A percentile compares a stretch with the other conserved stretches of the same genome.
These are phyloP conservation scores for Himalopsyche tibetana DNA, from an alignment of 2,888 invertebrate species.

Conservation along the genomic window DNA sequence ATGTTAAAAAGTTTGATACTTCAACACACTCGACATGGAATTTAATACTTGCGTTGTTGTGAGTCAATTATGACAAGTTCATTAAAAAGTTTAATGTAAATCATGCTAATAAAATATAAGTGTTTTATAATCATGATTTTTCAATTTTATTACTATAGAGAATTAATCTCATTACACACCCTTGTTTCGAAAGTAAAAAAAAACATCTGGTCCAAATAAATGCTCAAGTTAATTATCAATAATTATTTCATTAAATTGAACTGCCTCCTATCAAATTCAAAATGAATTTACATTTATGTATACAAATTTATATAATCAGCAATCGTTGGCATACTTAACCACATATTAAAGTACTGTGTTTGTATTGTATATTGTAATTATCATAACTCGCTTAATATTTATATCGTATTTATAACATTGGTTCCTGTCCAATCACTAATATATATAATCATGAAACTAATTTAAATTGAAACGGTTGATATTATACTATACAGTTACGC, in stretches of 20 bases:
- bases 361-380: not conserved
- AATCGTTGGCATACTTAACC: conserved; percentile 10
- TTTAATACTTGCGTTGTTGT: not conserved
- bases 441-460: not conserved
- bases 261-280: conserved; percentile 20
- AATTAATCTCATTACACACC: conserved; percentile 9
- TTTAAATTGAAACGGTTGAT: not conserved
- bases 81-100: conserved; percentile 16
- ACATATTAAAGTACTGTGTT: not conserved
- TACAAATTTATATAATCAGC: not conserved
- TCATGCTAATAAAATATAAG: conserved; percentile 6
- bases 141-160: not conserved
- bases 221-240: not conserved
- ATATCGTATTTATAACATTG: not conserved
- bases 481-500: not conserved
- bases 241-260: conserved; percentile 10
- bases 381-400: not conserved
- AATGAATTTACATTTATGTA: conserved; percentile 25
- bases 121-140: conserved; percentile 34
- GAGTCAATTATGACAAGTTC: conserved; percentile 20
- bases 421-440: not conserved
- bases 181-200: conserved; percentile 2
- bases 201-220: conserved; percentile 4
- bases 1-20: not conserved
- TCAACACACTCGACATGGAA: not conserved